These are phyloP conservation scores for Machimus rusticus DNA, from an alignment of 2,888 invertebrate genomes.

Conservation along the genomic window DNA sequence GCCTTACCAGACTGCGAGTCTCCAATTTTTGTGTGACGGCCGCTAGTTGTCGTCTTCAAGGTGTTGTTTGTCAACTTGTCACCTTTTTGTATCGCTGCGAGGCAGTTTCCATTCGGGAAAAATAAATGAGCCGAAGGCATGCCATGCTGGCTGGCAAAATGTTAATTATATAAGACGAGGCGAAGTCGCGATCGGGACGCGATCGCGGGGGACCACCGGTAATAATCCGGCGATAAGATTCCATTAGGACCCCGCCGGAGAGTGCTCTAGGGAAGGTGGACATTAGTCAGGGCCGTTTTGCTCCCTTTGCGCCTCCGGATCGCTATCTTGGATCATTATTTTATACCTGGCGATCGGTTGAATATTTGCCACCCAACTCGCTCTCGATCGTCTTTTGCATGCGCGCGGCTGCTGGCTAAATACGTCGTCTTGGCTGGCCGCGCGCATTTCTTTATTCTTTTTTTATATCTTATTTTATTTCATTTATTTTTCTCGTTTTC, in stretches of 20 bases:
- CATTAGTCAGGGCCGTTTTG: neutral
- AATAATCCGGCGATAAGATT: slow-evolving; percentile 26
- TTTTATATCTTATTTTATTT: neutral
- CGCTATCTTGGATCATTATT: slow-evolving; percentile 27
- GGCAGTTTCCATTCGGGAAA: neutral
- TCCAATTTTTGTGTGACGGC: slow-evolving; percentile 39
- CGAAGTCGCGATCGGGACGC: neutral
- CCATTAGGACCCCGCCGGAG: slow-evolving; percentile 15
- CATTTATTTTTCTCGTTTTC: neutral
- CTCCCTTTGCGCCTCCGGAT: neutral
- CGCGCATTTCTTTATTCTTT: neutral
- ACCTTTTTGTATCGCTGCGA: slow-evolving; percentile 17
- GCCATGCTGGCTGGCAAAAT: slow-evolving; percentile 1
- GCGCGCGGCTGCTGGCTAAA: slow-evolving; percentile 12
- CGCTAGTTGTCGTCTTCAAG: slow-evolving; percentile 31
- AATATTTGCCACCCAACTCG: slow-evolving; percentile 34
- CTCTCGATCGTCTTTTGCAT: neutral
- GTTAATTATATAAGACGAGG: slow-evolving; percentile 21
- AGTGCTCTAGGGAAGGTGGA: slow-evolving; percentile 2
- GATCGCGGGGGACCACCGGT: neutral
- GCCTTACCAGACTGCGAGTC: slow-evolving; percentile 37
- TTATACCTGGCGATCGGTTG: slow-evolving; percentile 14
- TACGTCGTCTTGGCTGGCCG: neutral
- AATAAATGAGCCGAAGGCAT: neutral
- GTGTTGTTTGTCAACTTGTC: slow-evolving; percentile 20